Conservation (phyloP, 2,797 vertebrate species). For the Notamacropus eugenii region DNA sequence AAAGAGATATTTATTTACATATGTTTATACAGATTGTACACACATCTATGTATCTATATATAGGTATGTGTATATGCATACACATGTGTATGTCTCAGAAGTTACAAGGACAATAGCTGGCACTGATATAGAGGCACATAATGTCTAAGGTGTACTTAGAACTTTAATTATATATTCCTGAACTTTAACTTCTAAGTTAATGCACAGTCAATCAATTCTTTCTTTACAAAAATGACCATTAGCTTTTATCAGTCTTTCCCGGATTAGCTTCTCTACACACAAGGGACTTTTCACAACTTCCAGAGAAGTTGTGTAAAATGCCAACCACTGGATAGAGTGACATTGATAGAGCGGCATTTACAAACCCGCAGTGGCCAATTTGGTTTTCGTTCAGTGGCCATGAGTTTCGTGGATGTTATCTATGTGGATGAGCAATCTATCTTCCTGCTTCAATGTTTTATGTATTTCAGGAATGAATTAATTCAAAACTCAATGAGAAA, state of each 20-base stretch:
- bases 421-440: conserved; percentile 53
- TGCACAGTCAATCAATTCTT: conserved; percentile 14
- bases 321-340: conserved; percentile 82
- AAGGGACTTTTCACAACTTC: conserved; percentile 15
- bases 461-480: conserved; percentile 57
- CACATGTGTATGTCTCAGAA: not conserved
- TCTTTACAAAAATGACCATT: conserved; percentile 19
- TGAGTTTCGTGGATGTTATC: conserved; percentile 13
- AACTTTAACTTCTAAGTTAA: conserved; percentile 44
- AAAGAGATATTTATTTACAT: conserved; percentile 13
- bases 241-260: conserved; percentile 43
- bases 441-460: conserved; percentile 56
- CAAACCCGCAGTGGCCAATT: conserved; percentile 43
- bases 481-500: conserved; percentile 68
- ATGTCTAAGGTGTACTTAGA: not conserved
- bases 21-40: not conserved
- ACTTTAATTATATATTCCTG: not conserved
- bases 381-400: conserved; percentile 47
- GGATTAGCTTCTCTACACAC: conserved; percentile 27
- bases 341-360: conserved; percentile 79
- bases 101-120: not conserved
- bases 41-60: no score
- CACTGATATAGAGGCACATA: not conserved
- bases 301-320: conserved; percentile 71
- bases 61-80: not conserved